Conservation (phyloP, 2,888 invertebrate species). For the Tenthredo distinguenda region DNA sequence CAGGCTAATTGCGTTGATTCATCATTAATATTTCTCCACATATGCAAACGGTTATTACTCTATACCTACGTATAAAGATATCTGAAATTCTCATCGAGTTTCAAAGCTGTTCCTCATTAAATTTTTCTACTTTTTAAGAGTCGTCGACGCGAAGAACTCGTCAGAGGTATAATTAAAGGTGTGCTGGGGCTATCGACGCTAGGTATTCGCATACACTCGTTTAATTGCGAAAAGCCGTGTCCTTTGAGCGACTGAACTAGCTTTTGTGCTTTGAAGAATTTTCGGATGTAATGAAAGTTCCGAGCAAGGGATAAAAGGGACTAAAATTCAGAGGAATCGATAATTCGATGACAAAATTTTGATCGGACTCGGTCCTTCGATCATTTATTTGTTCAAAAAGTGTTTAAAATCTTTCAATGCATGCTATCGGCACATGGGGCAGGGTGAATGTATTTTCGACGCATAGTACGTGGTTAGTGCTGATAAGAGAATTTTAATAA, state of each 20-base stretch:
- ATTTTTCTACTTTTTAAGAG: background rate
- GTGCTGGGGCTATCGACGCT: background rate
- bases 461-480: background rate
- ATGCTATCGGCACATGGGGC: background rate
- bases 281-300: background rate
- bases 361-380: background rate
- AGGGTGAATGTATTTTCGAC: background rate
- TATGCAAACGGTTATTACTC: background rate
- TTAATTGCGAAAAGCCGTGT: too few species aligned
- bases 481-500: background rate
- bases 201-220: background rate
- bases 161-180: background rate
- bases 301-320: background rate
- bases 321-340: too few species aligned
- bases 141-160: background rate
- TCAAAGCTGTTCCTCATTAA: background rate
- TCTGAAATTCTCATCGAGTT: background rate
- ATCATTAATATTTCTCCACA: background rate
- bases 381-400: background rate
- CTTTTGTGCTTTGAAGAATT: background rate
- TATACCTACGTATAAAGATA: background rate
- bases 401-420: background rate
- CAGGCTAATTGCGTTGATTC: background rate
- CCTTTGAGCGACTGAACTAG: background rate
- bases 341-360: too few species aligned